phyloP scores from a whole-genome alignment of 1,140 invertebrate species.

The Araneus ventricosus region DNA sequence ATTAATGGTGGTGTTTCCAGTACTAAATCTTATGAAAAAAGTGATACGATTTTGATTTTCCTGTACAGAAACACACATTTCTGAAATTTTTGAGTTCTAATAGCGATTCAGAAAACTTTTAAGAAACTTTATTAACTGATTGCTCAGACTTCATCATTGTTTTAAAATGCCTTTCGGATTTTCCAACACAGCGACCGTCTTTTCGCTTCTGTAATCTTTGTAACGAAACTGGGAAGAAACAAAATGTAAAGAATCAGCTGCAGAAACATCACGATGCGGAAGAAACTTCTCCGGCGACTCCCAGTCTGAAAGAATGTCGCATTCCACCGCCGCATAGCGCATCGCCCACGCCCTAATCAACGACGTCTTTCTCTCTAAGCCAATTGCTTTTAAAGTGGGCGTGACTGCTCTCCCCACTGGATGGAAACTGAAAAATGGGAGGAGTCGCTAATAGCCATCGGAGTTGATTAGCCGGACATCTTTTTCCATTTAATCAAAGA shows the following conservation, averaged over 20 bases:
- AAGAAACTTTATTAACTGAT: not conserved
- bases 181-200: not conserved
- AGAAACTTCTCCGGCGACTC: constrained; percentile 5
- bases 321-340: constrained; percentile 30
- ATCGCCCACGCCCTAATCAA: constrained; percentile 22
- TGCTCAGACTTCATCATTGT: not conserved
- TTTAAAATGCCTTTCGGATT: not conserved
- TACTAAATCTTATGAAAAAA: too few species aligned
- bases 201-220: not conserved
- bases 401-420: not conserved
- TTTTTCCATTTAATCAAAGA: constrained; percentile 25
- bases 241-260: not conserved
- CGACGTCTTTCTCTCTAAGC: not conserved
- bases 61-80: too few species aligned
- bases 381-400: not conserved
- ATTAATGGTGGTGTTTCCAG: too few species aligned
- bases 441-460: not conserved
- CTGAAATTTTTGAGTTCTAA: too few species aligned
- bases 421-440: not conserved
- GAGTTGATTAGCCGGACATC: constrained; percentile 24
- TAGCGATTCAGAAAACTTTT: too few species aligned
- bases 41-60: too few species aligned
- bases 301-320: constrained; percentile 5
- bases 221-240: not conserved
- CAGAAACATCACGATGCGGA: not conserved